A percentile compares a stretch with the other conserved stretches of the same genome.
phyloP scores from a whole-genome alignment of 2,888 invertebrate species.

The Stomorhina lunata region DNA sequence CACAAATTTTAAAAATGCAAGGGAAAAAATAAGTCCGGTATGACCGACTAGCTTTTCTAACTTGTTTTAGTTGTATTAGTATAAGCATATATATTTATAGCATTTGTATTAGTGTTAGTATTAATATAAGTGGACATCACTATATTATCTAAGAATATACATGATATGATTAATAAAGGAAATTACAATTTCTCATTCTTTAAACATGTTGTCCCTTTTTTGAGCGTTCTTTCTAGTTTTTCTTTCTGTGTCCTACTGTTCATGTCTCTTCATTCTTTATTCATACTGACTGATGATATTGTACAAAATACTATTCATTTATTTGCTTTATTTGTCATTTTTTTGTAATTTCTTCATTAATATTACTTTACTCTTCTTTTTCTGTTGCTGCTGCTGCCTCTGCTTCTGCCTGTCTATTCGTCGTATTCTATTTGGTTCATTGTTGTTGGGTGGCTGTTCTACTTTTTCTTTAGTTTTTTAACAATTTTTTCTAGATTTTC shows the following conservation, averaged over 20 bases:
- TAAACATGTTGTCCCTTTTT: neutral
- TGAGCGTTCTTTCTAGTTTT: neutral
- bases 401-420: conserved; percentile 16
- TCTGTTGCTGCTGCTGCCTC: neutral
- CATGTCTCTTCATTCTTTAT: neutral
- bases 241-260: neutral
- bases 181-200: neutral
- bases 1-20: too few relatives aligned
- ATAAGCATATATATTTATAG: too few relatives aligned
- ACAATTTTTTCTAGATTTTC: neutral
- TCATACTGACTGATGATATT: neutral
- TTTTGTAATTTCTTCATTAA: conserved; percentile 41
- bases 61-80: too few relatives aligned
- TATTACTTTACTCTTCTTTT: conserved; percentile 35
- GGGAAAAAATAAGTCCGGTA: too few relatives aligned
- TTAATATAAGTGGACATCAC: too few relatives aligned
- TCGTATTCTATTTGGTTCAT: too few relatives aligned
- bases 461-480: conserved; percentile 19
- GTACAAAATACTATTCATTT: conserved; percentile 23
- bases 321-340: conserved; percentile 45
- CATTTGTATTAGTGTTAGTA: too few relatives aligned
- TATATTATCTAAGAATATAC: too few relatives aligned
- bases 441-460: conserved; percentile 16
- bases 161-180: too few relatives aligned
- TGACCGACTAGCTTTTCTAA: too few relatives aligned